Base-by-base conservation (phyloP, 2,888 invertebrate species). In the Mayetiola destructor region DNA sequence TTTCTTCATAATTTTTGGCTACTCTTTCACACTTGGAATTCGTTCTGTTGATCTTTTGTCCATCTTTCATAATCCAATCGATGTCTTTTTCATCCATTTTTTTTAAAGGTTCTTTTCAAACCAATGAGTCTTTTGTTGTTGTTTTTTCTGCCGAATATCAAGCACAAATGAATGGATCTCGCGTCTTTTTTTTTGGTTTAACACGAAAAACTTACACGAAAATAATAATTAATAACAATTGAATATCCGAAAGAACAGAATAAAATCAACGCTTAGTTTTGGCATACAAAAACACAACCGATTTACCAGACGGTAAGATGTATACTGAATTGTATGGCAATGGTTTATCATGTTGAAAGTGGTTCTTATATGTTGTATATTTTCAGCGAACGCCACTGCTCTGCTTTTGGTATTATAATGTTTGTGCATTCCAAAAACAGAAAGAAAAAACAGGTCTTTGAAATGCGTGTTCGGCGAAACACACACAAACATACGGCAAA, bases 391-490 rank as follows among this genome's bases (percentile, higher is more conserved):
- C 27, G 27, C 27, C 48, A 27, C 48, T 48, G n/a, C 16, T 14
- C 12, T 5, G 14, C 4, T 27, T 23, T n/a, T 27, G 27, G 27
- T 2, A 16, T 39, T 14, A n/a, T 23, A 27, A 23, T 27, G 2
- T 18, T 9, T n/a, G 27, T 48, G 48, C 12, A 48, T 48, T 23
- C n/a, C 27, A n/a, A n/a, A n/a, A n/a, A n/a, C 32, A 32, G 32
- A 8, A 32, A 27, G 16, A 48, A n/a, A 48, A 48, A 48, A 48
- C 48, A 48, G 48, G 48, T 48, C 48, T 48, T 48, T 48, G 27
- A 48, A 48, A 27, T 48, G 48, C 48, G 48, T 48, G 18, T 48
- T 48, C n/a, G n/a, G n/a, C n/a, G n/a, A n/a, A n/a, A n/a, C n/a
- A n/a, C n/a, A 14, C n/a, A 48, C 48, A 48, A 6, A n/a, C 9